These are phyloP conservation scores for Gracilinanus agilis DNA, from an alignment of 2,113 vertebrate genomes.

Conservation along the genomic window DNA sequence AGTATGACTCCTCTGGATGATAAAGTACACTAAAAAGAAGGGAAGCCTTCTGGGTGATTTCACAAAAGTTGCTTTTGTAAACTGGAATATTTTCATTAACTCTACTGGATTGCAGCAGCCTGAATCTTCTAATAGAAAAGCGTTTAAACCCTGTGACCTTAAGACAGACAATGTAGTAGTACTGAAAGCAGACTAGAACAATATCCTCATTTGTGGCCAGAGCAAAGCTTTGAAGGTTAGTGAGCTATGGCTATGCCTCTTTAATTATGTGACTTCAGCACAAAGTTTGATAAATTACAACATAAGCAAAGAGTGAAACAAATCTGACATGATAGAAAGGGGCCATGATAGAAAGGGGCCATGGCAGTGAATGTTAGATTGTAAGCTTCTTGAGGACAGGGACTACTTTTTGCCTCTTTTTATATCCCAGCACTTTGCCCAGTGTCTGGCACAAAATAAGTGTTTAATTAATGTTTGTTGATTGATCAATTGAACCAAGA, in stretches of 20 bases:
- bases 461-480: neutral
- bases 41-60: neutral
- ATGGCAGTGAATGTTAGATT: neutral
- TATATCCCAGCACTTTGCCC: too few species aligned
- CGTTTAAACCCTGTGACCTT: neutral
- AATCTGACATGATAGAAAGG: neutral
- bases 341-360: neutral
- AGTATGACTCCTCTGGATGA: neutral
- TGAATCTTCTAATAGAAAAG: neutral
- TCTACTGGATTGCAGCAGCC: neutral
- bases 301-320: neutral
- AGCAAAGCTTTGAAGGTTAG: neutral
- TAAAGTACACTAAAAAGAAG: neutral
- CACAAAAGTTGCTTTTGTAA: neutral
- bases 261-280: too few species aligned
- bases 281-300: neutral
- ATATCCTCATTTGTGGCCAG: neutral
- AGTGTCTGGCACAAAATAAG: neutral
- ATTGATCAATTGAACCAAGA: neutral
- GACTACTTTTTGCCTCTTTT: neutral
- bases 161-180: neutral
- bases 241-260: too few species aligned
- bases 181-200: neutral
- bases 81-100: neutral
- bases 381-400: neutral